Conservation (phyloP, 35 echinoderm and acorn worm genomes). For the Diadema setosum region DNA sequence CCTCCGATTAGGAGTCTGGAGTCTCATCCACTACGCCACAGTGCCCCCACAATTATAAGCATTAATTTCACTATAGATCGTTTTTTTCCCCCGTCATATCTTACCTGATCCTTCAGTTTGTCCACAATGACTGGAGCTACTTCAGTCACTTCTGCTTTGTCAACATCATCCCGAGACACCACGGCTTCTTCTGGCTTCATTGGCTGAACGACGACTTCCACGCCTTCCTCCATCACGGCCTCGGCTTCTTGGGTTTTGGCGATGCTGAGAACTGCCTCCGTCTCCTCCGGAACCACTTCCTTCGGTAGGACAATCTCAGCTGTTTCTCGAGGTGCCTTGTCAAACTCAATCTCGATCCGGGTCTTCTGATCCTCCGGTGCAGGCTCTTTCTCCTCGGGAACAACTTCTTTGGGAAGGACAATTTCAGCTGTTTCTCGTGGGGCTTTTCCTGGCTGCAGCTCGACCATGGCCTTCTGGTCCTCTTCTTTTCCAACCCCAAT, state of each 20-base stretch:
- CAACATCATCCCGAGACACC: neutral
- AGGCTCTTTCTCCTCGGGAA: neutral
- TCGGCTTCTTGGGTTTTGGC: conserved; percentile 11
- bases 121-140: conserved; percentile 49
- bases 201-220: neutral
- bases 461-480: neutral
- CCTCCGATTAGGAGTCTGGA: neutral
- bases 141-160: conserved; percentile 5
- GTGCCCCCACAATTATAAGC: no score
- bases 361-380: neutral
- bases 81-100: neutral
- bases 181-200: neutral
- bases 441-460: neutral
- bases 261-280: neutral
- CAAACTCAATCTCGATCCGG: neutral
- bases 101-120: conserved; percentile 60
- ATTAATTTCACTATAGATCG: neutral
- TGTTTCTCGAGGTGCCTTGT: neutral
- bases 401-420: neutral
- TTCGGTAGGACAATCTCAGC: neutral
- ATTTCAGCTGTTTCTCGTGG: neutral
- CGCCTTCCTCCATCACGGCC: conserved; percentile 12
- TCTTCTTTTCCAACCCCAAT: neutral
- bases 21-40: neutral
- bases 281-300: neutral